These are phyloP conservation scores for Andrena hattorfiana DNA, from an alignment of 2,888 invertebrate species.

Conservation along the genomic window DNA sequence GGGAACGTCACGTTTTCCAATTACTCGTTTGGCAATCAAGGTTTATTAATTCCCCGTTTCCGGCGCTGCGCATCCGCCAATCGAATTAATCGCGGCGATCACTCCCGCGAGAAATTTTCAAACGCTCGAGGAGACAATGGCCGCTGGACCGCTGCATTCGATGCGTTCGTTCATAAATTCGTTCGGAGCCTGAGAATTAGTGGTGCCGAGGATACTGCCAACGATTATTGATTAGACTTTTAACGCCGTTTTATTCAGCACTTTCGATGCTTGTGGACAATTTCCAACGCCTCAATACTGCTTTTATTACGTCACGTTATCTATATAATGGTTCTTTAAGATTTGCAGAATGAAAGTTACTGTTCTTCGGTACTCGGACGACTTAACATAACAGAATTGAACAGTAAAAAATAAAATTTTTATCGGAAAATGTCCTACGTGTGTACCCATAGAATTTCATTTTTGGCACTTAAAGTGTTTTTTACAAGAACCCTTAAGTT, in stretches of 20 bases:
- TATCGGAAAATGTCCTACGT: no score
- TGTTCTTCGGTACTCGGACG: no score
- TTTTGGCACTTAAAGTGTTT: no score
- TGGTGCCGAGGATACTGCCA: neutral
- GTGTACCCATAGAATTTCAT: no score
- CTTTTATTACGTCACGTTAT: no score
- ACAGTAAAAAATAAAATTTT: no score
- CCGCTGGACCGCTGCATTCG: neutral
- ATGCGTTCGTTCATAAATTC: slow-evolving; percentile 25
- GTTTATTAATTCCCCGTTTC: slow-evolving; percentile 28
- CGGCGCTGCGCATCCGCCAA: neutral
- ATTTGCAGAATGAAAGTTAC: no score
- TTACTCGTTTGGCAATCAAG: neutral
- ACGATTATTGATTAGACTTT: slow-evolving; percentile 9
- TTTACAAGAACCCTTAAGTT: no score
- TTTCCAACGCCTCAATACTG: neutral
- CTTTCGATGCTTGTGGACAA: neutral
- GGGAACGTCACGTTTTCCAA: neutral
- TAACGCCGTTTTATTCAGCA: neutral
- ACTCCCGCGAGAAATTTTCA: slow-evolving; percentile 11
- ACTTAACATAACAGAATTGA: no score
- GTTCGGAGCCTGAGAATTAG: slow-evolving; percentile 4
- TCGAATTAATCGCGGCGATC: slow-evolving; percentile 33
- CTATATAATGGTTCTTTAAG: no score
- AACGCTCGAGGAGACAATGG: slow-evolving; percentile 7